Evolutionary conservation across 2,888 invertebrate genomes (phyloP), one percentile per base, ranked within the genome.

Genomic region (Calliphora vomitoria): DNA sequence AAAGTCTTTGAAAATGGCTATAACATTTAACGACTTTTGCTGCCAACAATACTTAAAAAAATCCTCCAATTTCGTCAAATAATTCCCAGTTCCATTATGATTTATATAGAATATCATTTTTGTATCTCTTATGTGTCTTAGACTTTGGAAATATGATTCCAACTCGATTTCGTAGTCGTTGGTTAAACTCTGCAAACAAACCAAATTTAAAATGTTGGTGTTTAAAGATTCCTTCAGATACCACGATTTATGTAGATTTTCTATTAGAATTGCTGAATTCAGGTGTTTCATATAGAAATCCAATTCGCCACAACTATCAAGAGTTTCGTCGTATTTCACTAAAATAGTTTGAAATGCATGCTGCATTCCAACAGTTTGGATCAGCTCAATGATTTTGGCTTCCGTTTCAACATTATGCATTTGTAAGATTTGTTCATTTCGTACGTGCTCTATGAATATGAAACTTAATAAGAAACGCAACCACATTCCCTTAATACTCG

Each of bases 61-160:
- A 25, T 60, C 58, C 25, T 50, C 10, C n/a, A 69, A 18, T 35
- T 35, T 31, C 4, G 69, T 20, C 20, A 68, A 68, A 44, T 44
- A 8, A 6, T 53, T 13, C 3, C 4, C 8, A 41, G 15, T 41
- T 44, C 60, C 58, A 60, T 74, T 74, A 10, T 74, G 58, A 60
- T 74, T 74, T n/a, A 74, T 44, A 44, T 25, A 74, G 15, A 74
- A 44, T n/a, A 74, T 41, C 35, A 75, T 75, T 47, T 60, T 75
- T 1, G 74, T 75, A 38, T 38, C 55, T 60, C 74, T 31, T 0
- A 75, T 44, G n/a, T 11, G 20, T 6, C n/a, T 8, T 3, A 62
- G 31, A 31, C 25, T 47, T 4, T 20, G 10, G 35, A 75, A 60
- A 31, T 47, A 75, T 0, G 44, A 10, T 5, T 47, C 5, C 60